Percentiles rank a stretch among this genome's conserved stretches.
Evolutionary conservation across 2,113 vertebrate species (phyloP).

Genomic region (Passer montanus): DNA sequence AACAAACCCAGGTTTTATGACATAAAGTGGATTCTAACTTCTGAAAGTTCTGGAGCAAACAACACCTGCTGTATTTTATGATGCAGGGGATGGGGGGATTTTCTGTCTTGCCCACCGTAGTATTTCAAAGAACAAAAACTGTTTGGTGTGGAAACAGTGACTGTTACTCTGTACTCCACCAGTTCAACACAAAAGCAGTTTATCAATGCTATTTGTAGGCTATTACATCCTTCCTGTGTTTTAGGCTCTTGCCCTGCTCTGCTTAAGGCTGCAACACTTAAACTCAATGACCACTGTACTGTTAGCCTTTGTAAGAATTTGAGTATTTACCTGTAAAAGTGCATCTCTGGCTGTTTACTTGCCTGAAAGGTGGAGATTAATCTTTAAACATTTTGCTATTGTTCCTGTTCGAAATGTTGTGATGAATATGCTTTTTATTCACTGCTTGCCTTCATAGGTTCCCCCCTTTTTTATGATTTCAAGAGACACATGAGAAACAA

Average conservation of each 20-base stretch:
- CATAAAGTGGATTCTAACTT: not conserved
- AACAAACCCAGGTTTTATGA: not conserved
- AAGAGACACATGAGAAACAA: conserved; percentile 72
- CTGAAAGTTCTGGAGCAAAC: not conserved
- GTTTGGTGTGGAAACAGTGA: not conserved
- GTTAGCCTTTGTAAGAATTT: not conserved
- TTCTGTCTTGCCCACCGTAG: not conserved
- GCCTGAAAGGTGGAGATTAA: not conserved
- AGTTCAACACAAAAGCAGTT: not conserved
- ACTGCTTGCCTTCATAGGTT: conserved; percentile 48
- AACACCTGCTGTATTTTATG: not conserved
- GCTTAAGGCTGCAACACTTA: not conserved
- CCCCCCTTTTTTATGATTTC: conserved; percentile 67
- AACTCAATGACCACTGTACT: not conserved
- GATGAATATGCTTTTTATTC: conserved; percentile 46
- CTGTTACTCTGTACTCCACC: not conserved
- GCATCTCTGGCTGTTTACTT: not conserved
- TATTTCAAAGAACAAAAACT: not conserved
- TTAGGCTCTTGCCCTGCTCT: not conserved
- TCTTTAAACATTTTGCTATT: not conserved
- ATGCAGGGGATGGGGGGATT: not conserved
- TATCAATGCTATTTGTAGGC: not conserved
- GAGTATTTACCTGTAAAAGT: not conserved
- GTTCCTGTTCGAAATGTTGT: not conserved
- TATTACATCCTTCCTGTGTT: not conserved